phyloP scores from a whole-genome alignment of 2,113 vertebrate genomes.

The Zosterops pallidus region DNA sequence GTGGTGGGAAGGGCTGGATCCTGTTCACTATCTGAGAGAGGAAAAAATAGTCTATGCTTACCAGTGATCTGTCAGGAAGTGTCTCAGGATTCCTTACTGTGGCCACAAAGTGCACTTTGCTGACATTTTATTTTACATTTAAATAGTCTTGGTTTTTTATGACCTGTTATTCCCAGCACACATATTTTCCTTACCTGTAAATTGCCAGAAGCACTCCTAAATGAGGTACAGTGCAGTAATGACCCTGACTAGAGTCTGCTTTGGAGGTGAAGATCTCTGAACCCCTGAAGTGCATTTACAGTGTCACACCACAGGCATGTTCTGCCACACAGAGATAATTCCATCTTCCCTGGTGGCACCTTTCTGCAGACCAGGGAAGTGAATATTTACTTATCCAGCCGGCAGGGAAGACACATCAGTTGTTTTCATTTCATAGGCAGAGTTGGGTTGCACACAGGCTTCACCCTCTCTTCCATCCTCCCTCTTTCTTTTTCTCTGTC shows the following conservation, averaged over 20 bases:
- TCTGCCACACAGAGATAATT: neutral
- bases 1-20: neutral
- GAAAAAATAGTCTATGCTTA: neutral
- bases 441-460: neutral
- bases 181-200: neutral
- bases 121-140: neutral
- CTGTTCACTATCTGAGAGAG: neutral
- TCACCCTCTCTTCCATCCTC: neutral
- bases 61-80: neutral
- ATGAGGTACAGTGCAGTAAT: neutral
- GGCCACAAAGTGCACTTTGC: neutral
- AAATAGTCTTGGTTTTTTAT: neutral
- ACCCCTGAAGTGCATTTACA: neutral
- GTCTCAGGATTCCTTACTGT: neutral
- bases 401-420: fast-evolving
- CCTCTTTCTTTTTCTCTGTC: neutral
- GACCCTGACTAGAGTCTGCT: neutral
- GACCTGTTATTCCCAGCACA: neutral
- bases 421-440: neutral
- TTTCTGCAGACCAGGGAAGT: neutral
- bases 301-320: neutral
- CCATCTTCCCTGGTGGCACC: neutral
- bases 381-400: neutral
- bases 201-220: neutral
- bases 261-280: neutral